Percentiles rank a stretch among this genome's conserved stretches.
phyloP scores from a whole-genome alignment of 2,113 vertebrate species.

The Rhynchomys soricoides region DNA sequence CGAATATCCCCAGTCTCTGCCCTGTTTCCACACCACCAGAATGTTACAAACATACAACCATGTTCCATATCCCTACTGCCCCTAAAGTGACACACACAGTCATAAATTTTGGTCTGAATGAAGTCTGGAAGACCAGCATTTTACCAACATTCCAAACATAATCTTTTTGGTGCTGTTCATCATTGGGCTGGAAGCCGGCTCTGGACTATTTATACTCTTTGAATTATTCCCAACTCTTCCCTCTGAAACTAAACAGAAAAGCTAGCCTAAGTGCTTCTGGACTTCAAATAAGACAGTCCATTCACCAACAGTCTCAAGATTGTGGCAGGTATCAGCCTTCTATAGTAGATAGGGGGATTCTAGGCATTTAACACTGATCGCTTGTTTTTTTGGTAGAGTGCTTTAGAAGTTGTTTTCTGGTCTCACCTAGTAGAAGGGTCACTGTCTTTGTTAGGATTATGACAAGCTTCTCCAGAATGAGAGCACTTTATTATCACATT shows the following conservation, averaged over 20 bases:
- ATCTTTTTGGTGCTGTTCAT: conserved; percentile 21
- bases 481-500: conserved; percentile 84
- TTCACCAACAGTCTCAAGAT: background rate
- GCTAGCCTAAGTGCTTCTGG: background rate
- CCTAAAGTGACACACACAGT: background rate
- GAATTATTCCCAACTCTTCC: conserved; percentile 47
- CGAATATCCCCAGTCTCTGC: background rate
- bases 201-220: conserved; percentile 56
- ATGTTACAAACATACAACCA: background rate
- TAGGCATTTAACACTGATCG: conserved; percentile 57
- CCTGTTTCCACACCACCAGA: background rate
- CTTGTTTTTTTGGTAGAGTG: conserved; percentile 66
- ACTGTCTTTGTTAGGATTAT: conserved; percentile 77
- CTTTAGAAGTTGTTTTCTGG: conserved; percentile 58
- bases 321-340: background rate
- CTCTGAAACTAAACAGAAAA: conserved; percentile 48
- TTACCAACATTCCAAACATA: conserved; percentile 9
- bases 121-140: background rate
- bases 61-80: background rate
- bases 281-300: conserved; percentile 9
- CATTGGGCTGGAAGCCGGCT: background rate
- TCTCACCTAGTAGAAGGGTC: conserved; percentile 79
- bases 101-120: background rate
- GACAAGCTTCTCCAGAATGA: conserved; percentile 79
- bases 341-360: background rate